These are phyloP conservation scores for Melanostigma gelatinosum DNA, from an alignment of 2,113 vertebrate species.

Conservation along the genomic window DNA sequence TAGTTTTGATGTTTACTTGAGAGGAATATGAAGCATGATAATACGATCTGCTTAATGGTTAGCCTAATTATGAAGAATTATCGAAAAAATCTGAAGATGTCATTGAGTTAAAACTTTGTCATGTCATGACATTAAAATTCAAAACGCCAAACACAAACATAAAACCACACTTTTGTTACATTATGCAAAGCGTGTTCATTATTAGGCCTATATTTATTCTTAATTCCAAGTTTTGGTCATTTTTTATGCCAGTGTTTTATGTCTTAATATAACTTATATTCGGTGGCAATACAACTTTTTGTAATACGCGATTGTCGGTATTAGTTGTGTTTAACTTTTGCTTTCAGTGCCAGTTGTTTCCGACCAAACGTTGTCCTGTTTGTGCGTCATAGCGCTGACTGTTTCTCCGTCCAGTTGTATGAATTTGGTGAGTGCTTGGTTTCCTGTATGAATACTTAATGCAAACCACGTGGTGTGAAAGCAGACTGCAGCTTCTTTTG, in stretches of 20 bases:
- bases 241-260: background rate
- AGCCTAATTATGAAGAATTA: background rate
- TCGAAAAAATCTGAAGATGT: no score
- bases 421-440: slow-evolving; percentile 20
- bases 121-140: background rate
- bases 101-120: background rate
- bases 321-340: background rate
- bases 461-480: slow-evolving; percentile 89
- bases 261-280: background rate
- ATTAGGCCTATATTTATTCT: background rate
- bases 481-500: slow-evolving; percentile 93
- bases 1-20: background rate
- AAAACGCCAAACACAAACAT: background rate
- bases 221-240: background rate
- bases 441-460: slow-evolving; percentile 74
- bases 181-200: background rate
- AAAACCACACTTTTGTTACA: background rate
- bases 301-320: background rate
- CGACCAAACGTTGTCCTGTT: no score
- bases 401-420: background rate
- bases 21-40: background rate
- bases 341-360: no score
- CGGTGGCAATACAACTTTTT: background rate
- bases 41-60: background rate
- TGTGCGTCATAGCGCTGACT: background rate